Percentiles rank a stretch among this genome's conserved stretches.
These are phyloP conservation scores for Agapostemon virescens DNA, from an alignment of 2,888 invertebrate species.

Conservation along the genomic window DNA sequence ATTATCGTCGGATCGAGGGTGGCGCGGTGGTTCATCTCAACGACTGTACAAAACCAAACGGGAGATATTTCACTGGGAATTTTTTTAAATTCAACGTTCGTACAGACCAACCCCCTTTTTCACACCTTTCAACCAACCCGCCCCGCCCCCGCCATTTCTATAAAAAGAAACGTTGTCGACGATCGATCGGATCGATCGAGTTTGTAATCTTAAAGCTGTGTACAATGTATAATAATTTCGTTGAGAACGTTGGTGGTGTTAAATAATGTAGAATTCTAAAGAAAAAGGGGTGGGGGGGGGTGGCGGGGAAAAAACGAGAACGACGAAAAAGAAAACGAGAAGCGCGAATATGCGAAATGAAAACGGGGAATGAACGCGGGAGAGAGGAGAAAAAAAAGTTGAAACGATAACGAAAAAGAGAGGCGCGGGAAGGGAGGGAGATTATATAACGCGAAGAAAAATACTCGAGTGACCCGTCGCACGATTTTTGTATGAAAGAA, in stretches of 20 bases:
- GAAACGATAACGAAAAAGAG: conserved; percentile 33
- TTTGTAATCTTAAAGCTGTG: conserved; percentile 64
- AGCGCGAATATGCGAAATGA: too few relatives aligned
- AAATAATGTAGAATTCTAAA: conserved; percentile 68
- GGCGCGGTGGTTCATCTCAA: background rate
- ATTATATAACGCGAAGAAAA: background rate
- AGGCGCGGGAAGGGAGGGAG: too few relatives aligned
- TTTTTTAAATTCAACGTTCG: conserved; percentile 45
- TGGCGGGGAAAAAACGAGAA: conserved; percentile 32
- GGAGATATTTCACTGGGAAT: conserved; percentile 21
- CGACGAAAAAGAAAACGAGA: conserved; percentile 49
- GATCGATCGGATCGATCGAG: conserved; percentile 68
- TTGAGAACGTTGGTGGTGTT: conserved; percentile 73
- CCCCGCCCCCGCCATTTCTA: background rate
- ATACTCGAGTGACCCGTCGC: conserved; percentile 50
- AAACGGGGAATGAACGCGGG: too few relatives aligned
- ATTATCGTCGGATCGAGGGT: conserved; percentile 33
- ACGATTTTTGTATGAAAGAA: conserved; percentile 71
- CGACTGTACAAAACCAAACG: conserved; percentile 37
- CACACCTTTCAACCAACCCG: background rate
- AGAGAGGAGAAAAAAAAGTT: conserved; percentile 59
- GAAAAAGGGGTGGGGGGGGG: background rate
- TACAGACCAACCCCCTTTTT: background rate
- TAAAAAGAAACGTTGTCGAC: conserved; percentile 23
- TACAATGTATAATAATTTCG: conserved; percentile 79